A percentile compares a stretch with the other conserved stretches of the same genome.
Evolutionary conservation across 2,113 vertebrate genomes (phyloP).

Genomic region (Gymnocephalus cernua): DNA sequence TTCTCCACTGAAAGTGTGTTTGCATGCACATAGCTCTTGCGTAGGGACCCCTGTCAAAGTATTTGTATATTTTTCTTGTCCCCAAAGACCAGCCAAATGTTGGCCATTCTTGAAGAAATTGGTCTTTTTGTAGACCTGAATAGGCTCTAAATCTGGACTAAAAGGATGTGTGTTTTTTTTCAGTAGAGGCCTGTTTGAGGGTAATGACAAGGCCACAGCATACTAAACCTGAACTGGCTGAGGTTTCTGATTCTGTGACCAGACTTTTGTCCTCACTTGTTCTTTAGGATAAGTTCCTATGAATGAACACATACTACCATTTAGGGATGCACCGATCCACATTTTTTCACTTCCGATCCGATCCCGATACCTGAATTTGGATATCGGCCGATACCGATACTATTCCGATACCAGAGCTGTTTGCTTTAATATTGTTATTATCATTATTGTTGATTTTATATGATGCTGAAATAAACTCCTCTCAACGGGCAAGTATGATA

Average conservation of each 20-base stretch:
- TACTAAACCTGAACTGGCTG: constrained; percentile 39
- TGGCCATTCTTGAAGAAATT: constrained; percentile 13
- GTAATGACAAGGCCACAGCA: constrained; percentile 49
- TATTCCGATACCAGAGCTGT: no score
- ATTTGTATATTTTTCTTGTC: neutral
- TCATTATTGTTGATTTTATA: no score
- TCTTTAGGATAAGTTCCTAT: constrained; percentile 26
- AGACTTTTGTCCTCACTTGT: constrained; percentile 3
- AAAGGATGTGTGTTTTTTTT: neutral
- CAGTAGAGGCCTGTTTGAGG: constrained; percentile 15
- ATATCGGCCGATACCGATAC: no score
- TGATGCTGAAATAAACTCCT: no score
- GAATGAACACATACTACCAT: constrained; percentile 2
- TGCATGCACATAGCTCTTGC: neutral
- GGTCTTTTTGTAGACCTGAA: constrained; percentile 43
- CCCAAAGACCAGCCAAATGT: constrained; percentile 6
- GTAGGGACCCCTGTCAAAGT: neutral
- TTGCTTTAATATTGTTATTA: no score
- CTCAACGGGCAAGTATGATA: no score
- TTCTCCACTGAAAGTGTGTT: constrained; percentile 29
- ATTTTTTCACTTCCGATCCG: no score
- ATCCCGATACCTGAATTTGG: no score
- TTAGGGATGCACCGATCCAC: no score
- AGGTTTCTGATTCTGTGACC: constrained; percentile 29
- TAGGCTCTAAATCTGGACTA: constrained; percentile 39